phyloP scores from a whole-genome alignment of 2,888 invertebrate genomes.

The Rhodophaea formosa region DNA sequence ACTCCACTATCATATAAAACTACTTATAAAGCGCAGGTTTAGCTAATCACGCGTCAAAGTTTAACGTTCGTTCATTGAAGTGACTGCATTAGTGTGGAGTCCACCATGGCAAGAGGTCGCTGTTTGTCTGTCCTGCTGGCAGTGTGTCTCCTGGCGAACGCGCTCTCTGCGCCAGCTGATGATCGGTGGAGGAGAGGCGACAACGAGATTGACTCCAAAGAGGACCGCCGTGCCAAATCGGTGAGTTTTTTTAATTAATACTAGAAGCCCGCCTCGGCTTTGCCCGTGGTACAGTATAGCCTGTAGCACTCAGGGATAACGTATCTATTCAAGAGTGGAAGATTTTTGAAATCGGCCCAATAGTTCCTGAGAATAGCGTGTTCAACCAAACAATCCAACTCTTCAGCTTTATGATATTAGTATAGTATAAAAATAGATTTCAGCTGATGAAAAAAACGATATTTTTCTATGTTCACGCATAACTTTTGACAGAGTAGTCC shows the following conservation, averaged over 20 bases:
- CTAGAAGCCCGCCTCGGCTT: no score
- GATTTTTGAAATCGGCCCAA: no score
- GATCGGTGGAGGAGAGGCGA: constrained; percentile 32
- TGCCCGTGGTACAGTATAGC: no score
- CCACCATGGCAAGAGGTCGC: constrained; percentile 49
- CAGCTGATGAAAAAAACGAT: no score
- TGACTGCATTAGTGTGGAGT: constrained; percentile 31
- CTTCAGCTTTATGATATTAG: no score
- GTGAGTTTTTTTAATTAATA: constrained; percentile 33
- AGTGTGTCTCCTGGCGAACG: constrained; percentile 47
- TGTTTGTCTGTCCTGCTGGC: constrained; percentile 40
- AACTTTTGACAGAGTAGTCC: no score
- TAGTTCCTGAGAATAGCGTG: no score
- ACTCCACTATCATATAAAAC: not conserved
- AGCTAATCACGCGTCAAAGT: not conserved
- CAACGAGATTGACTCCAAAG: constrained; percentile 29
- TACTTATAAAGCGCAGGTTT: constrained; percentile 5
- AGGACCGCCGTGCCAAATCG: constrained; percentile 21
- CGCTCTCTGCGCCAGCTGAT: constrained; percentile 46
- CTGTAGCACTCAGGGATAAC: no score
- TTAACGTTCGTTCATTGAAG: not conserved
- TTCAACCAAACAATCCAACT: no score
- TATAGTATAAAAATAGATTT: no score
- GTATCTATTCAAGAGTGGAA: no score
- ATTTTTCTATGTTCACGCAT: no score